Base-by-base conservation (phyloP, 2,888 invertebrate genomes). In the Volucella zonaria region DNA sequence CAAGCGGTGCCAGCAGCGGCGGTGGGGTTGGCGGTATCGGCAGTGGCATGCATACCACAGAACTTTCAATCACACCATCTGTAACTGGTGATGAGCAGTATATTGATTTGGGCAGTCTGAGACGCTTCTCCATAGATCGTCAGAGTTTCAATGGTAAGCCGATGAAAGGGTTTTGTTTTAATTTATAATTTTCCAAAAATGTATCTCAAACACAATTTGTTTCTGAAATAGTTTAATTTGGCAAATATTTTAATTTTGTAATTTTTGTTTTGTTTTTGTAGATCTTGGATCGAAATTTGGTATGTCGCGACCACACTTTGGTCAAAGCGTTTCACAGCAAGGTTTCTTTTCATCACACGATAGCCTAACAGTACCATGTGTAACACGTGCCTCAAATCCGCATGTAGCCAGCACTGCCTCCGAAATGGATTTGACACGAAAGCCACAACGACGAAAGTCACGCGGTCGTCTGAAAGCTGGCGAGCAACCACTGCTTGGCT, bases 231-330 rank as follows among this genome's bases (percentile, higher is more conserved):
- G 4, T 6, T 31, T 6, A 6, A 6, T 31, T 6, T 31, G 6
- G 0, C 2, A 31, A 31, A 31, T 31, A 31, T 31, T n/a, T 31
- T 6, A 15, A 23, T 47, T 80, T 31, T 66, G 6, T 47, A 64
- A 76, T 86, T 64, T 74, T 71, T 14, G 68, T 87, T 68, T 80
- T 83, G 45, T 86, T 86, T 49, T 90, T 91, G 3, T 92, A 95
- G 95, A 95, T 92, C 93, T 97, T 92, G 95, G 95, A 91, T 95
- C 95, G 92, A 95, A 96, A 92, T 94, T 96, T 93, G 95, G 96
- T 89, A 94, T 95, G 93, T 93, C 93, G 91, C 93, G 93, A 92
- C 93, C 91, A 89, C 91, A 92, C 89, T 91, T 92, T 88, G 92
- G 92, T 83, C 92, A 92, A 88, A 92, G 92, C 88, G 90, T 92